phyloP scores from a whole-genome alignment of 2,797 vertebrate species.

The Urophycis tenuis region DNA sequence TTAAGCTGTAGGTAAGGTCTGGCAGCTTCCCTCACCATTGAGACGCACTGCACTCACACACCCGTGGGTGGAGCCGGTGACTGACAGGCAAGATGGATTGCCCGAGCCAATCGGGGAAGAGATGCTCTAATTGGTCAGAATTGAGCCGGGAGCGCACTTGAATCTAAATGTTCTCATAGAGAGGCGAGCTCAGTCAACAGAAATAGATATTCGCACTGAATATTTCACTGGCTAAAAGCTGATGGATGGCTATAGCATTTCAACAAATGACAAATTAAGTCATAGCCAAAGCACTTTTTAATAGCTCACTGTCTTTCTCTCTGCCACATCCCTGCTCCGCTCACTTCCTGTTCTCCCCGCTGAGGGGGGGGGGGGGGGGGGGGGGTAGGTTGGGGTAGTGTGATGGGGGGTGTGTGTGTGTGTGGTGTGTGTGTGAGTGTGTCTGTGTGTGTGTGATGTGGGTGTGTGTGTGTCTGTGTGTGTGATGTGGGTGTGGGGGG shows the following conservation, averaged over 20 bases:
- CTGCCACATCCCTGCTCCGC: constrained; percentile 12
- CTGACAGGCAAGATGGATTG: background rate
- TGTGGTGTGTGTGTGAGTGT: background rate
- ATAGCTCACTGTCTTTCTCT: constrained; percentile 27
- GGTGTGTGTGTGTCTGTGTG: background rate
- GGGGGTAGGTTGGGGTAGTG: too few species aligned
- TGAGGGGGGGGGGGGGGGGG: too few species aligned
- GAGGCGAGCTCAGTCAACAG: background rate
- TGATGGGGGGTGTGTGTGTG: too few species aligned
- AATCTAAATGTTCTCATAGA: background rate
- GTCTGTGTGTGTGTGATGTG: too few species aligned
- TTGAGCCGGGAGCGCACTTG: background rate
- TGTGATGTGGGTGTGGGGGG: too few species aligned
- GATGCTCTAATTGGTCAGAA: constrained; percentile 3
- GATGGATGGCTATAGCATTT: background rate
- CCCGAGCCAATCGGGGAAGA: background rate
- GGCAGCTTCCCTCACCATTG: background rate
- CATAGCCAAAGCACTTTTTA: background rate
- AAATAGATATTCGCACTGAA: background rate
- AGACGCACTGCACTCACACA: background rate
- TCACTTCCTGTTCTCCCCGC: background rate
- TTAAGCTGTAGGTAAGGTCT: background rate
- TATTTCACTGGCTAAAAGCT: background rate
- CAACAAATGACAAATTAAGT: background rate
- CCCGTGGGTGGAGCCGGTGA: background rate